These are phyloP conservation scores for Mesitornis unicolor DNA, from an alignment of 2,113 vertebrate species.

Conservation along the genomic window DNA sequence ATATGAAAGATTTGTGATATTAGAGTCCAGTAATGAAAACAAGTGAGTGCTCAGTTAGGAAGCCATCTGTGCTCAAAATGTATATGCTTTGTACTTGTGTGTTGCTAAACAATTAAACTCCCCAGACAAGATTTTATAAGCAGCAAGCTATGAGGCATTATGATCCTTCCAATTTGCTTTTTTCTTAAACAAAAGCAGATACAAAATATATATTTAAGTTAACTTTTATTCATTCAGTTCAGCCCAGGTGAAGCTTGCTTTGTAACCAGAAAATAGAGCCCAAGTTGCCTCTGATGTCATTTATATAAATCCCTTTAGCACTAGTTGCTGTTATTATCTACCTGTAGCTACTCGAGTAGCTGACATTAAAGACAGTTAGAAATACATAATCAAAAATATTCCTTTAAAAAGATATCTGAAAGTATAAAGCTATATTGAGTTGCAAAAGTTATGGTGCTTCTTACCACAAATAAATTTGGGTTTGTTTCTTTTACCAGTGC, in stretches of 20 bases:
- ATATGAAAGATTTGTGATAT: slow-evolving; percentile 57
- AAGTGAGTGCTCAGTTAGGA: slow-evolving; percentile 54
- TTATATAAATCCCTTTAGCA: background rate
- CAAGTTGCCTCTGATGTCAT: background rate
- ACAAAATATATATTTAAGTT: background rate
- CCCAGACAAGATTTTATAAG: slow-evolving; percentile 20
- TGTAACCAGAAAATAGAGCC: background rate
- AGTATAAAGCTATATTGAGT: background rate
- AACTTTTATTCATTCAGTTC: background rate
- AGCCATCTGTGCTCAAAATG: slow-evolving; percentile 63
- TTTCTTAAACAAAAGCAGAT: background rate
- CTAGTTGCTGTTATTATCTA: background rate
- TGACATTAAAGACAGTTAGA: background rate
- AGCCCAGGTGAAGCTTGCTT: background rate
- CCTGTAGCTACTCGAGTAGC: background rate
- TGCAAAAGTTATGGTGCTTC: background rate
- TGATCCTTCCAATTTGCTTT: background rate
- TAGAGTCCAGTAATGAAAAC: slow-evolving; percentile 61
- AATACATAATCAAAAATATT: background rate
- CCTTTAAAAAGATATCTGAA: fast-evolving
- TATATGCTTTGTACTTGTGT: slow-evolving; percentile 9
- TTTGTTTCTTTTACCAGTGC: background rate
- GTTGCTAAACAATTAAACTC: slow-evolving; percentile 46
- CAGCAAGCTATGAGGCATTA: background rate
- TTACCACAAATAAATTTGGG: background rate